Conservation (phyloP, 2,113 vertebrate genomes). For the Gymnorhina tibicen region DNA sequence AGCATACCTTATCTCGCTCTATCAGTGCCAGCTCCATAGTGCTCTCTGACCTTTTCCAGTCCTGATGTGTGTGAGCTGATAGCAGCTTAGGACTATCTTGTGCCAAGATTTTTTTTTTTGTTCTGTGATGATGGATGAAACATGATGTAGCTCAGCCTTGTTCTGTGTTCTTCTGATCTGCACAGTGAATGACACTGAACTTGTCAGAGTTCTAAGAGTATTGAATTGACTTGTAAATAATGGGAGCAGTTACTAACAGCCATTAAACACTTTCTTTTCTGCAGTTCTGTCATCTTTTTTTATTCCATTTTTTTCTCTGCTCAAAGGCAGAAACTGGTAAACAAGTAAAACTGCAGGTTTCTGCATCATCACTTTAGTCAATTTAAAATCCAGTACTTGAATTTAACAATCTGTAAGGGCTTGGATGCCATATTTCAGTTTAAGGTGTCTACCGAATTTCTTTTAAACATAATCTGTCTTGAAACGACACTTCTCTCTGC, state of each 20-base stretch:
- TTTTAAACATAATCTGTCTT: neutral
- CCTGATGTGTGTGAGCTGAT: conserved; percentile 1
- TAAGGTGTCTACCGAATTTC: neutral
- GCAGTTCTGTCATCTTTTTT: neutral
- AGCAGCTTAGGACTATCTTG: neutral
- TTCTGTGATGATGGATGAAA: neutral
- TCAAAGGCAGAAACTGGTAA: neutral
- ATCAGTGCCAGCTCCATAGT: neutral
- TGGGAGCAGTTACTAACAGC: neutral
- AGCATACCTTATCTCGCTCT: neutral
- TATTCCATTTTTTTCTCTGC: neutral
- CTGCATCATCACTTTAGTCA: neutral
- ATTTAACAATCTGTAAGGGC: neutral
- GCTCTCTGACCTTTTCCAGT: conserved; percentile 24
- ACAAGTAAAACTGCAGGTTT: neutral
- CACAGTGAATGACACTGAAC: neutral
- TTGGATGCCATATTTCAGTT: neutral
- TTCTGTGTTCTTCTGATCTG: neutral
- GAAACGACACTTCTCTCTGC: neutral
- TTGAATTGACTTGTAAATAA: conserved; percentile 16
- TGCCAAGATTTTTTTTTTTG: neutral
- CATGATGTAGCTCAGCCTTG: neutral
- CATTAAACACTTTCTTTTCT: neutral
- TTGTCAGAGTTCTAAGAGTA: neutral
- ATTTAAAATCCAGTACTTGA: neutral